Base-by-base conservation (phyloP, 2,113 vertebrate species). In the Corythoichthys intestinalis region DNA sequence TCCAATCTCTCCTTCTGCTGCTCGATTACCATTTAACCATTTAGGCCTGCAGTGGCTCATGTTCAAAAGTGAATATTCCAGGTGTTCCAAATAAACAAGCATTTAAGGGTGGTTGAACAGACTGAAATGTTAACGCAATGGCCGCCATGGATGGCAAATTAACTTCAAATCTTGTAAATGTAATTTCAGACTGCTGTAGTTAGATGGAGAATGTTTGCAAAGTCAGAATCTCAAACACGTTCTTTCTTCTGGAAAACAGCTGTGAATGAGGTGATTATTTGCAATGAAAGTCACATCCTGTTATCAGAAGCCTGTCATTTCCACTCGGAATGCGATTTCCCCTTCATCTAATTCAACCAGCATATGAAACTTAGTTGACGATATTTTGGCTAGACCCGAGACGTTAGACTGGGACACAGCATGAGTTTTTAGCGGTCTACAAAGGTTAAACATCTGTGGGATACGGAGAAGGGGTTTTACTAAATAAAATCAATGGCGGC, bases 301-400 rank as follows among this genome's bases (percentile, higher is more conserved):
- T 69, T 75, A 78, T 68, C 14, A 7, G 46, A 83, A 84, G 72
- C 80, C 83, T 67, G 48, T 69, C 63, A 82, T 85, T 85, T 79
- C 20, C 66, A 65, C 76, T 6, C n/a, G 50, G 61, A 71, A 62
- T 77, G 69, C 50, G 46, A 73, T 69, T 70, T 57, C 52, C 67
- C 48, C 7, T 41, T 35, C 44, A 11, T 71, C 59, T 68, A 50
- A 77, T 69, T 70, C 76, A 64, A 69, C 63, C 66, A 71, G 61
- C 79, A 72, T 72, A 64, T 79, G 38, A 77, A 72, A 70, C 68
- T 67, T 2, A 20, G 76, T 74, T 6, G 68, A 66, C 54, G 65
- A 64, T 72, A 17, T 15, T 58, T 11, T 6, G 37, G 47, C 41
- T 56, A 66, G 46, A 61, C 0, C 56, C 37, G 50, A 66, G 46